Evolutionary conservation across 2,888 invertebrate species (phyloP).

Genomic region (Cataglyphis rosenhaueri): DNA sequence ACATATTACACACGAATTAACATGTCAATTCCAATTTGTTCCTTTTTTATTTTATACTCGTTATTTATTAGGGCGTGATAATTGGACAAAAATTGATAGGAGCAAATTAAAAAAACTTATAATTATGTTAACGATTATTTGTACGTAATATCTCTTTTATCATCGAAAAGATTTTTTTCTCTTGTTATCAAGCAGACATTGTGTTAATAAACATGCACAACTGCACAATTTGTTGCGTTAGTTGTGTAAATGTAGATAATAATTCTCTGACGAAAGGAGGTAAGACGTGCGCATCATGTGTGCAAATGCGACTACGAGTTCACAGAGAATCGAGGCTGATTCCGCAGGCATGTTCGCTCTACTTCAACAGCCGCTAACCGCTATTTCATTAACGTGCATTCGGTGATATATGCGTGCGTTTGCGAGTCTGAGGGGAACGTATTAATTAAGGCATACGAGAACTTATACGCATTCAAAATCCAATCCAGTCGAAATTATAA

Average conservation of each 20-base stretch:
- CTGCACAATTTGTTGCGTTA: neutral
- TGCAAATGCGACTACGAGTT: conserved; percentile 28
- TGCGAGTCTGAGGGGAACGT: conserved; percentile 35
- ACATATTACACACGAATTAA: conserved; percentile 2
- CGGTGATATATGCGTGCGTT: conserved; percentile 42
- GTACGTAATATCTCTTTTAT: neutral
- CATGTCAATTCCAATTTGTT: neutral
- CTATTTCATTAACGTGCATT: conserved; percentile 51
- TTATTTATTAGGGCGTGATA: neutral
- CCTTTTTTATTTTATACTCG: neutral
- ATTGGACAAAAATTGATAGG: neutral
- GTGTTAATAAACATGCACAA: neutral
- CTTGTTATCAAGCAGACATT: neutral
- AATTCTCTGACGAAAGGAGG: conserved; percentile 22
- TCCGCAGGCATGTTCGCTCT: conserved; percentile 36
- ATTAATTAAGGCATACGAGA: conserved; percentile 43
- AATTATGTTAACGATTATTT: neutral
- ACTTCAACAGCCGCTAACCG: conserved; percentile 47
- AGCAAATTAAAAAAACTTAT: neutral
- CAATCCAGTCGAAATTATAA: conserved; percentile 71
- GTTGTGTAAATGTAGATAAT: conserved; percentile 26
- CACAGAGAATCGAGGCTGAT: conserved; percentile 34
- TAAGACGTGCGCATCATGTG: conserved; percentile 21
- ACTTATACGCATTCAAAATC: conserved; percentile 33
- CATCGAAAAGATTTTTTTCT: neutral